Conservation (phyloP, 2,888 invertebrate genomes). For the Cheilosia urbana region DNA sequence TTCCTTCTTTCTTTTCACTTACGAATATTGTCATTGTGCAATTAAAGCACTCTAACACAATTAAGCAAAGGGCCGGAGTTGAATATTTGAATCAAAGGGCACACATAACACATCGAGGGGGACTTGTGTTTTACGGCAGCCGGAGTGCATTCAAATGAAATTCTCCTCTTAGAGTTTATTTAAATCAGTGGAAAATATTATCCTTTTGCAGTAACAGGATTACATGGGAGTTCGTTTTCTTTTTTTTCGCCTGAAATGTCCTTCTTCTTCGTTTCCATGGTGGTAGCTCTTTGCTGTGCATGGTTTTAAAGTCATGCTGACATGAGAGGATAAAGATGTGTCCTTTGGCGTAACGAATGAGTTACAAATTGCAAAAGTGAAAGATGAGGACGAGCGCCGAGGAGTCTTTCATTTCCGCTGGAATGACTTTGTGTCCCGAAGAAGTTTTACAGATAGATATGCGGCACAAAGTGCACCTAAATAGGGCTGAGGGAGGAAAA, state of each 20-base stretch:
- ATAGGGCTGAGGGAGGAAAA: too few relatives aligned
- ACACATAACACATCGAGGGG: constrained; percentile 12
- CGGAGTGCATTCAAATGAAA: constrained; percentile 71
- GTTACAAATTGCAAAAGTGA: constrained; percentile 74
- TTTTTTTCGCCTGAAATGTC: constrained; percentile 34
- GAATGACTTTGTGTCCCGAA: constrained; percentile 49
- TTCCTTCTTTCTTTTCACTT: constrained; percentile 29
- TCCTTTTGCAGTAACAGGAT: constrained; percentile 71
- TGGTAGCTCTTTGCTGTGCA: constrained; percentile 8
- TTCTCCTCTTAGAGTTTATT: constrained; percentile 67
- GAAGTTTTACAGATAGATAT: background rate
- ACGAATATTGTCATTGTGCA: constrained; percentile 69
- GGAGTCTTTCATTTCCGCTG: constrained; percentile 58
- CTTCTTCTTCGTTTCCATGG: constrained; percentile 24
- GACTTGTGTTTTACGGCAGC: constrained; percentile 45
- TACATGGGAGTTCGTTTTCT: constrained; percentile 54
- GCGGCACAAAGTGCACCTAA: background rate
- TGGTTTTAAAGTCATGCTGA: constrained; percentile 47
- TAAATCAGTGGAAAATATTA: constrained; percentile 72
- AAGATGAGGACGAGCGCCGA: constrained; percentile 44
- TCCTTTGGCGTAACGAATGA: constrained; percentile 71
- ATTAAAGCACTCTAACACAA: constrained; percentile 69
- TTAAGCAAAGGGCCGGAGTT: constrained; percentile 36
- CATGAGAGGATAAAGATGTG: constrained; percentile 54
- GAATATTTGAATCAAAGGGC: constrained; percentile 56